Percentiles rank a stretch among this genome's conserved stretches.
phyloP scores from a whole-genome alignment of 2,113 vertebrate genomes.

The Progne subis region DNA sequence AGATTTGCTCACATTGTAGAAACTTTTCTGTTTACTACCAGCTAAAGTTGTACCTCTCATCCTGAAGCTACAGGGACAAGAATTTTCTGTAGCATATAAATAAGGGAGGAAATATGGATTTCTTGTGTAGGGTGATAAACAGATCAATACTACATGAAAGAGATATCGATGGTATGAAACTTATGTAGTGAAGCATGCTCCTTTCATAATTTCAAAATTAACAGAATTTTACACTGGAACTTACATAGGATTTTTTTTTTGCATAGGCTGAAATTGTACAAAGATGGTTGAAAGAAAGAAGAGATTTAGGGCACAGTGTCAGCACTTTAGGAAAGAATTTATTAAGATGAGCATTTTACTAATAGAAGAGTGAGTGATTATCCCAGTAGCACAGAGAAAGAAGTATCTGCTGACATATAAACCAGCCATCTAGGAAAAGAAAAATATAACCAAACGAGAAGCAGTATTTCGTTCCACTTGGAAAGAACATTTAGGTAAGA shows the following conservation, averaged over 20 bases:
- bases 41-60: not conserved
- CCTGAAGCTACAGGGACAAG: not conserved
- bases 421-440: not conserved
- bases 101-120: conserved; percentile 53
- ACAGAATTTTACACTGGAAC: conserved; percentile 2
- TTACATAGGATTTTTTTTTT: not conserved
- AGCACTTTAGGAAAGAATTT: not conserved
- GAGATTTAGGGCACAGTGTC: not conserved
- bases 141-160: conserved; percentile 64
- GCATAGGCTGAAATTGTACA: not conserved
- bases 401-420: not conserved
- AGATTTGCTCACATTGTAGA: not conserved
- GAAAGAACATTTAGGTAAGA: conserved; percentile 9
- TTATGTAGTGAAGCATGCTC: conserved; percentile 10
- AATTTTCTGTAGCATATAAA: conserved; percentile 56
- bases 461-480: not conserved
- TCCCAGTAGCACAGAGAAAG: not conserved
- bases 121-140: conserved; percentile 51
- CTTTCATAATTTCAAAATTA: conserved; percentile 47
- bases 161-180: conserved; percentile 9
- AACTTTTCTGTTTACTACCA: not conserved
- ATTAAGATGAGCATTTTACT: not conserved
- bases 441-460: not conserved
- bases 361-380: not conserved
- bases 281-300: not conserved